These are phyloP conservation scores for Chauna torquata DNA, from an alignment of 2,113 vertebrate species.

Conservation along the genomic window DNA sequence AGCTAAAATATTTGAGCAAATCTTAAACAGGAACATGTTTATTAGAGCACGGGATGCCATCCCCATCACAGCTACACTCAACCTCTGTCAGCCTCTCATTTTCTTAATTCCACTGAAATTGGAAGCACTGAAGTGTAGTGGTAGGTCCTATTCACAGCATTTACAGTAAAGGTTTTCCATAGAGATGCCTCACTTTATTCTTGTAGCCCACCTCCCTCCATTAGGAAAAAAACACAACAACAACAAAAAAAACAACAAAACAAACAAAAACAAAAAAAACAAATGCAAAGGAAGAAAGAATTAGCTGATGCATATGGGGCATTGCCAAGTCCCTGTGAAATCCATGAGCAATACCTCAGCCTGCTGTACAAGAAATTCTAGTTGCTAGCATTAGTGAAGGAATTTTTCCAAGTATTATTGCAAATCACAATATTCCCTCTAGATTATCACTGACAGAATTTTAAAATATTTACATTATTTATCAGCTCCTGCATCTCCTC, in stretches of 20 bases:
- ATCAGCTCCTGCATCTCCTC: background rate
- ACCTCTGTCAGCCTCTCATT: background rate
- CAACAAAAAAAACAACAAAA: background rate
- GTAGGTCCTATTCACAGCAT: background rate
- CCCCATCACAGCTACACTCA: background rate
- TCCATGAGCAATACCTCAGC: background rate
- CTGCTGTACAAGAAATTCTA: background rate
- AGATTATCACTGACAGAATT: background rate
- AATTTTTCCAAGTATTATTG: background rate
- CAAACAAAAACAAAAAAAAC: background rate
- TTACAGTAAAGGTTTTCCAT: background rate
- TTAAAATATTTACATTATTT: constrained; percentile 32
- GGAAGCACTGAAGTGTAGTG: background rate
- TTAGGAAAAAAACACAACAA: background rate
- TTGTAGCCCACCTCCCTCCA: background rate
- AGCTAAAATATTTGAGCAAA: background rate
- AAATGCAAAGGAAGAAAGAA: background rate
- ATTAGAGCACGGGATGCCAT: background rate
- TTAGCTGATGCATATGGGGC: background rate
- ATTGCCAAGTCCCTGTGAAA: background rate
- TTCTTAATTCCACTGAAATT: background rate
- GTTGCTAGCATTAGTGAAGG: background rate
- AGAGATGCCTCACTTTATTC: background rate
- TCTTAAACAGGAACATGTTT: background rate
- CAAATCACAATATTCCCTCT: constrained; percentile 5